phyloP scores from a whole-genome alignment of 2,797 vertebrate species.

The Simalia tracyae region DNA sequence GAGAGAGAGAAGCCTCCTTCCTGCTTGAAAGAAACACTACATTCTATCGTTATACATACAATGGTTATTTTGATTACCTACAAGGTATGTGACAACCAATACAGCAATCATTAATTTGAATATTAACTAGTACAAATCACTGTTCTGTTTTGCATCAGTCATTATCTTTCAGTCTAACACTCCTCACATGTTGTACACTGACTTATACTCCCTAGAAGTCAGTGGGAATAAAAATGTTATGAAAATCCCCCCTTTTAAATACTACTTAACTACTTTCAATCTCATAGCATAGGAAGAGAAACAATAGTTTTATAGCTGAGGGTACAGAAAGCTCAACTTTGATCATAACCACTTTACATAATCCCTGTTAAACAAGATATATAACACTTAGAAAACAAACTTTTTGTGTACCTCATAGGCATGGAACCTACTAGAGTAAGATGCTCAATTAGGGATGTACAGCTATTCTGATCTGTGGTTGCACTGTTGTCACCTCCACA shows the following conservation, averaged over 20 bases:
- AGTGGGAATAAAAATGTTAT: not conserved
- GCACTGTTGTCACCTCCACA: not conserved
- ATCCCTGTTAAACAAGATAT: not conserved
- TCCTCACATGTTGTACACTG: not conserved
- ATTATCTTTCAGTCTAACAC: not conserved
- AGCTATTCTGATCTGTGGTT: not conserved
- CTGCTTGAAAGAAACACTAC: not conserved
- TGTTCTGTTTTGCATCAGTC: not conserved
- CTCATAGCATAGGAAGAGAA: not conserved
- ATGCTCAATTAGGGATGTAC: not conserved
- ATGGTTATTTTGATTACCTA: not conserved
- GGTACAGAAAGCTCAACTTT: not conserved
- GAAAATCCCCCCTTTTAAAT: not conserved
- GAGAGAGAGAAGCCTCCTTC: not conserved
- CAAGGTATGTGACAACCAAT: not conserved
- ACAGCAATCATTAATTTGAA: not conserved
- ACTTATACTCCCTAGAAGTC: not conserved
- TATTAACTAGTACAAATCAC: not conserved
- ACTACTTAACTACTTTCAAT: not conserved
- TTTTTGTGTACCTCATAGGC: not conserved
- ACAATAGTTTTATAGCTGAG: not conserved
- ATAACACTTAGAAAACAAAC: not conserved
- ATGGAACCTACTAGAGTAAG: not conserved
- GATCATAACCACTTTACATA: not conserved
- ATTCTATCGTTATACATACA: not conserved